Conservation (phyloP, 1,140 invertebrate species). For the Aphidius gifuensis region DNA sequence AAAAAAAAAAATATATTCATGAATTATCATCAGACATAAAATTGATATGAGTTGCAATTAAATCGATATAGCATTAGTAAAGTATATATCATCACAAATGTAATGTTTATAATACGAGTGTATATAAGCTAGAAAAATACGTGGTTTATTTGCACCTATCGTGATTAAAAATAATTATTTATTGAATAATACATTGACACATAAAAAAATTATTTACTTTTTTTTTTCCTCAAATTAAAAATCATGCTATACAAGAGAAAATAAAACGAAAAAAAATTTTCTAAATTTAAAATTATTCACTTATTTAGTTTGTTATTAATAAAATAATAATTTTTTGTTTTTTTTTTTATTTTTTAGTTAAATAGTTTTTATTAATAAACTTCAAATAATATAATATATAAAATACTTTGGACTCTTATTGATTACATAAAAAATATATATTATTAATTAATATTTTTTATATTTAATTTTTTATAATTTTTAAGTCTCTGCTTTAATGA, state of each 20-base stretch:
- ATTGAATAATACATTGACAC: constrained; percentile 12
- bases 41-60: neutral
- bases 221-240: constrained; percentile 3
- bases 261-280: neutral
- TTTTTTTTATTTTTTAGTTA: too few relatives aligned
- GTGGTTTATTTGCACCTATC: constrained; percentile 23
- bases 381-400: neutral
- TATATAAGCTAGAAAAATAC: neutral
- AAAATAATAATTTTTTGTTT: too few relatives aligned
- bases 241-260: neutral
- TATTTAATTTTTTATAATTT: too few relatives aligned
- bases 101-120: neutral
- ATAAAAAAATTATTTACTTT: too few relatives aligned
- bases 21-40: constrained; percentile 16
- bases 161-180: constrained; percentile 24
- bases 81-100: neutral
- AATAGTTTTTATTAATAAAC: neutral
- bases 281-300: too few relatives aligned
- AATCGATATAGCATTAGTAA: constrained; percentile 7
- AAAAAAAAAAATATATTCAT: constrained; percentile 8
- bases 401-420: neutral
- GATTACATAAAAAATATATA: too few relatives aligned
- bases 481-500: too few relatives aligned
- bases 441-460: too few relatives aligned
- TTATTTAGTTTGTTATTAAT: too few relatives aligned